These are phyloP conservation scores for Parasteatoda tepidariorum DNA, from an alignment of 1,140 invertebrate genomes.

Conservation along the genomic window DNA sequence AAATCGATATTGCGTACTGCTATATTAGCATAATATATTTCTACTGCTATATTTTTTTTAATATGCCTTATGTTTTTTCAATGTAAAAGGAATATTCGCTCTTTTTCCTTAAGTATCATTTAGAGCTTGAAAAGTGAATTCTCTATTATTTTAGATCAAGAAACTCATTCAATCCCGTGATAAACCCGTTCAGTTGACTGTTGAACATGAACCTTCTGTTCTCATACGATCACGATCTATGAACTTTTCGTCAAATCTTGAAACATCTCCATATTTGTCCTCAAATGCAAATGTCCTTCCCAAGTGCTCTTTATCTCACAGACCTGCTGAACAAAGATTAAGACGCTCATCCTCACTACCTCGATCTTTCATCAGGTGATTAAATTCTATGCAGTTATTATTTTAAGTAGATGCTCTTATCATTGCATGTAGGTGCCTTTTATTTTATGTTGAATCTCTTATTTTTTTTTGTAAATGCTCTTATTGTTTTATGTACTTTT, in stretches of 20 bases:
- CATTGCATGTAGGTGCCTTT: not conserved
- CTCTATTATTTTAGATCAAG: constrained; percentile 65
- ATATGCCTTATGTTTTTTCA: not conserved
- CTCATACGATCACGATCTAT: constrained; percentile 35
- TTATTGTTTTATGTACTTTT: not conserved
- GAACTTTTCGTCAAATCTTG: constrained; percentile 25
- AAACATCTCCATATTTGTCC: constrained; percentile 20
- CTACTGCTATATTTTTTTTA: no score
- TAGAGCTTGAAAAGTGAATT: no score
- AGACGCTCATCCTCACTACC: constrained; percentile 26
- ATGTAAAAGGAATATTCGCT: not conserved
- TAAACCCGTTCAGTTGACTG: constrained; percentile 76
- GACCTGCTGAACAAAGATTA: constrained; percentile 33
- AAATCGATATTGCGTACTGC: no score
- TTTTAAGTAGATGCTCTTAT: no score
- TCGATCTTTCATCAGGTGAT: constrained; percentile 24
- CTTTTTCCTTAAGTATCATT: no score
- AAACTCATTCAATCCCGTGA: constrained; percentile 64
- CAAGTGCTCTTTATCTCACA: constrained; percentile 45
- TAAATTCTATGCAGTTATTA: no score
- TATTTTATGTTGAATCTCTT: not conserved
- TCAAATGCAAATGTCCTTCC: constrained; percentile 1
- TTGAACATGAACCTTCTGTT: constrained; percentile 86
- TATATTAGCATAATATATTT: no score
- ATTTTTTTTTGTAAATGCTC: not conserved